Base-by-base conservation (phyloP, 1,140 invertebrate genomes). In the Idris sp. region DNA sequence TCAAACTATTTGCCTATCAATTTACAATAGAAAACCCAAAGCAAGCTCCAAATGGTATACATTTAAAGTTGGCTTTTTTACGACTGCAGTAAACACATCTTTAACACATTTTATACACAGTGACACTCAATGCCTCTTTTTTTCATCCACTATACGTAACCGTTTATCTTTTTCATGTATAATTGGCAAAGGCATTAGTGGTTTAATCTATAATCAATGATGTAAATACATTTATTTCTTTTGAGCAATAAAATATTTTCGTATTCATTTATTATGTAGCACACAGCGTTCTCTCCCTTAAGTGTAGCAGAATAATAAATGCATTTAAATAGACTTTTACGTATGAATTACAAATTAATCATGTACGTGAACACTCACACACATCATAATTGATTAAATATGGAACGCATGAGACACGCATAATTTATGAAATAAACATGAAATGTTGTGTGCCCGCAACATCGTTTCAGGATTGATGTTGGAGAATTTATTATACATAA, bases 171-270 rank as follows among this genome's bases (percentile, higher is more conserved):
- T 73, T 61, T 64, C 40, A 9, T 26, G 59, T 64, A 64, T 51
- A 44, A 73, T 58, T 65, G 59, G 53, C 25, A 58, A 59, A 51
- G 31, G 53, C 59, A 64, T 64, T 73, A 73, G 59, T 6, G 38
- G 69, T 73, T n/a, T 65, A 64, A 73, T 73, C 69, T 65, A 73
- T 64, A 73, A 73, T 65, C 49, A 64, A 72, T 72, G 49, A 58
- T 62, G 43, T 48, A 48, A 38, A 65, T n/a, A 19, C 54, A 41
- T 16, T 54, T 71, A 49, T 26, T 30, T 36, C 14, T 5, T n/a
- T n/a, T n/a, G n/a, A n/a, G n/a, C 4, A 35, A 26, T 36, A 13
- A 31, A 11, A 33, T 13, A 9, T 33, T 33, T 1, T 11, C 9
- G 31, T 2, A 9, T n/a, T 9, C 28, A 9, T n/a, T 1, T 40